Evolutionary conservation across 2,797 vertebrate genomes (phyloP), one percentile per base, ranked within the genome.

Genomic region (Danio jaintianensis): DNA sequence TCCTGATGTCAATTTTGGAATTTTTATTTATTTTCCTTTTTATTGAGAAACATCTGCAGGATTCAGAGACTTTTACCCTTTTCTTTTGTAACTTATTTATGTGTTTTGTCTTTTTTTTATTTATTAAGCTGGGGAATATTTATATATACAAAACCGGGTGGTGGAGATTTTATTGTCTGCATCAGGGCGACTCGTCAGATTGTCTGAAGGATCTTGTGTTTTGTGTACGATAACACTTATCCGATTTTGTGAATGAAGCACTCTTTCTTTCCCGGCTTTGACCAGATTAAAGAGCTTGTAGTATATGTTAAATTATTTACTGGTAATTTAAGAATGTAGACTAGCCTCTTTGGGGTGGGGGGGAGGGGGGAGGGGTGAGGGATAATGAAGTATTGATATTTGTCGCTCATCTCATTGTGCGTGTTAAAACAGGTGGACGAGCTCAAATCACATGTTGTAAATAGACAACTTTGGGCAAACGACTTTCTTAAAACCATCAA

Each of bases 271-370:
- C 88, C 90, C 84, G 86, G 85, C 88, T 90, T 87, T 75, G 86
- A 87, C 72, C 83, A 91, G 81, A 87, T 73, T 88, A 86, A 87
- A 86, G 82, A 92, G 85, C 85, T 87, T 94, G 93, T 94, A 93
- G 93, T 88, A 93, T 94, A 92, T 80, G 86, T 94, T 93, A 86
- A 91, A 93, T 94, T 90, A 94, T 93, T 95, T 94, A 93, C 91
- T 89, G 88, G 91, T 95, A 93, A 95, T 94, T 95, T 95, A 93
- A 95, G 95, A 96, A 96, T 95, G 95, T 96, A 97, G 95, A 95
- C 90, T 96, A 96, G 95, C 93, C 93, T 94, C 93, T 93, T 88
- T 90, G 66, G 43, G 82, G 63, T 18, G 78, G 48, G 62, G 68
- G 67, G 43, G 7, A n/a, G 48, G 62, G 68, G 67, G 43, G 7